phyloP scores from a whole-genome alignment of 1,140 invertebrate genomes.

The Palaemon carinicauda region DNA sequence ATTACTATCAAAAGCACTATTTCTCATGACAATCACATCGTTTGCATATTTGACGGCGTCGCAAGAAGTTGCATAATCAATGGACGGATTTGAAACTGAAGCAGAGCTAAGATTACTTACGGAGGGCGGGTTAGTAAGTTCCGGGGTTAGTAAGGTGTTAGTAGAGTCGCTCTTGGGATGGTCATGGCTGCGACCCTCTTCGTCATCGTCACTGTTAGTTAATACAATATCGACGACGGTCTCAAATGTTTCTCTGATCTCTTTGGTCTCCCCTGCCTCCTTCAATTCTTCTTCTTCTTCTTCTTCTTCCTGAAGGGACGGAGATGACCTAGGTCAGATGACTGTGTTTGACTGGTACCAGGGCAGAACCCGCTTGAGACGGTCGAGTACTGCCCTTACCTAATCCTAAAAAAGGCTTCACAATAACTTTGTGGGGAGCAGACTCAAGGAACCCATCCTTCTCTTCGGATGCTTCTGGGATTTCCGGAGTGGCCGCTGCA shows the following conservation, averaged over 20 bases:
- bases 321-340: not conserved
- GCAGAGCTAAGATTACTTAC: not conserved
- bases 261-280: not conserved
- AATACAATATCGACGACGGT: slow-evolving; percentile 41
- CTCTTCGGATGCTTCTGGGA: slow-evolving; percentile 24
- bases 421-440: slow-evolving; percentile 26
- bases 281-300: too few relatives aligned
- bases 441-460: slow-evolving; percentile 44
- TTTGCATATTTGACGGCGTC: slow-evolving; percentile 18
- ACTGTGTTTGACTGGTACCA: slow-evolving; percentile 29
- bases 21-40: not conserved
- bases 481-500: slow-evolving; percentile 20
- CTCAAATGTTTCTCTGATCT: slow-evolving; percentile 6
- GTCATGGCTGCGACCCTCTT: not conserved
- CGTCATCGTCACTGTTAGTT: slow-evolving; percentile 32
- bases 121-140: slow-evolving; percentile 2
- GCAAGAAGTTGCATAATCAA: slow-evolving; percentile 21
- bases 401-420: slow-evolving; percentile 60
- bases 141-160: not conserved
- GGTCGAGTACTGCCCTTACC: slow-evolving; percentile 57
- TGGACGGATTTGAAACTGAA: slow-evolving; percentile 17
- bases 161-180: not conserved
- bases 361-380: slow-evolving; percentile 54
- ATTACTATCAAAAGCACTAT: slow-evolving; percentile 20
- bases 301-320: not conserved